Conservation (phyloP, 2,888 invertebrate genomes). For the Melipona bicolor region DNA sequence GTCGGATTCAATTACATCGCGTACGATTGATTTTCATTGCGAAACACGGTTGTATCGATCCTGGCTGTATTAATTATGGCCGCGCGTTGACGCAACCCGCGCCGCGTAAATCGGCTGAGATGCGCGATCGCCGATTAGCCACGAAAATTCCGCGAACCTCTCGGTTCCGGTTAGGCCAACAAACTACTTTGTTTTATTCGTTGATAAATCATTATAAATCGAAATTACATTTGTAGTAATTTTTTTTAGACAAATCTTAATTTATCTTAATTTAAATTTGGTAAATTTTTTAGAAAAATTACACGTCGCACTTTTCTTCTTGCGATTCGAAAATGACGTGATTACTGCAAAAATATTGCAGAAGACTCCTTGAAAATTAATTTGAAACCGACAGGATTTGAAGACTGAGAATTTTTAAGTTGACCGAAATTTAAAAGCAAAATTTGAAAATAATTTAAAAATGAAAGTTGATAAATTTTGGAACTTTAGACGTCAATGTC, state of each 20-base stretch:
- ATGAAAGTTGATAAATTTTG: too few species aligned
- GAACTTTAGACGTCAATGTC: too few species aligned
- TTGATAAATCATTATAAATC: not conserved
- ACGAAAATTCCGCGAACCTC: not conserved
- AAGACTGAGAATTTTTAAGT: too few species aligned
- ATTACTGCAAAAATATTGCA: too few species aligned
- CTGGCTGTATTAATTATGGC: constrained; percentile 36
- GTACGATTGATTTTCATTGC: constrained; percentile 54
- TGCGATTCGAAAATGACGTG: too few species aligned
- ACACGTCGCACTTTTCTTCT: too few species aligned
- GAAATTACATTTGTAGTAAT: not conserved
- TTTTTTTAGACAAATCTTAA: not conserved
- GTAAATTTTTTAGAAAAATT: too few species aligned
- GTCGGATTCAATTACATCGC: constrained; percentile 43
- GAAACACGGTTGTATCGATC: constrained; percentile 45
- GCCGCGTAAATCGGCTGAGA: constrained; percentile 31
- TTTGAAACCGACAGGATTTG: too few species aligned
- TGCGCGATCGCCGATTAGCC: constrained; percentile 5
- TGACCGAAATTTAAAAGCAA: too few species aligned
- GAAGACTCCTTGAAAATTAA: too few species aligned
- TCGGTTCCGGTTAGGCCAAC: not conserved
- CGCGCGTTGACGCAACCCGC: constrained; percentile 9
- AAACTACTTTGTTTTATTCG: not conserved
- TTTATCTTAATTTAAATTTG: too few species aligned
- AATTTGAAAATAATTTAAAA: too few species aligned